These are phyloP conservation scores for Cacatua alba DNA, from an alignment of 2,113 vertebrate species.

Conservation along the genomic window DNA sequence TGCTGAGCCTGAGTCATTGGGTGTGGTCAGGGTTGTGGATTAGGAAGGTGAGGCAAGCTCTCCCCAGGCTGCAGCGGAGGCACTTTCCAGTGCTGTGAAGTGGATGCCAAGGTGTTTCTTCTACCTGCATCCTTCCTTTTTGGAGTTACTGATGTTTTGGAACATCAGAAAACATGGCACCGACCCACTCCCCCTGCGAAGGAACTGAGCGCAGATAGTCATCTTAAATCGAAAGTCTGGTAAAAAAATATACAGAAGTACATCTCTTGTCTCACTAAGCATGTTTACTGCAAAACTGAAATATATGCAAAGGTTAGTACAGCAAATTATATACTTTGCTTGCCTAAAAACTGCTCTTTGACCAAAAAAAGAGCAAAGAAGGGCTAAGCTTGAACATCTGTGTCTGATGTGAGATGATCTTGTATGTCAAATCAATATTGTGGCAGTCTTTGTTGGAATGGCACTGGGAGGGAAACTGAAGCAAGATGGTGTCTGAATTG, in stretches of 20 bases:
- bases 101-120: neutral
- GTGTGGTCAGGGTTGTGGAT: neutral
- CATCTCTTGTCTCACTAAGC: neutral
- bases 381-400: neutral
- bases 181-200: neutral
- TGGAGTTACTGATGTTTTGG: neutral
- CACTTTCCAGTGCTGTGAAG: neutral
- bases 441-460: neutral
- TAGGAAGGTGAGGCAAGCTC: neutral
- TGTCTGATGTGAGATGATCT: neutral
- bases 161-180: neutral
- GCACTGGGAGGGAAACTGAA: rapidly evolving
- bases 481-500: neutral
- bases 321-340: neutral
- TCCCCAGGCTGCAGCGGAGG: neutral
- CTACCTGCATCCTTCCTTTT: neutral
- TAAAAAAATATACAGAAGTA: neutral
- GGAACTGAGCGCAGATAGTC: neutral
- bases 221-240: neutral
- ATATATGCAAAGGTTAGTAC: neutral
- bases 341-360: neutral
- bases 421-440: neutral
- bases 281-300: neutral
- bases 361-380: neutral
- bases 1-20: constrained; percentile 56